Conservation (phyloP, 1,140 invertebrate species). For the Proctacanthus coquilletti region DNA sequence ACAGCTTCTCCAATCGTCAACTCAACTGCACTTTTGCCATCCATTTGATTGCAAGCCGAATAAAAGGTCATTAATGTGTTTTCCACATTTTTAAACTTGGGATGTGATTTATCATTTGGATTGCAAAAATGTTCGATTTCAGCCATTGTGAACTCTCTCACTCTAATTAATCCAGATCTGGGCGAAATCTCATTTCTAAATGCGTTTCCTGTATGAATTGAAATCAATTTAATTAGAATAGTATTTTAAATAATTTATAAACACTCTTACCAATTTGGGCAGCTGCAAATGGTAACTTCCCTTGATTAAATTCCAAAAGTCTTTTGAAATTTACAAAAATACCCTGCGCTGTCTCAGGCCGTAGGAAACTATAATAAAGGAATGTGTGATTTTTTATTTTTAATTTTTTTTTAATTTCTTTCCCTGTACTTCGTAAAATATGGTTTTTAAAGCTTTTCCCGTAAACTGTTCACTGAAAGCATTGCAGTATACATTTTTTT, state of each 20-base stretch:
- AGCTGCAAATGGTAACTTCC: slow-evolving; percentile 90
- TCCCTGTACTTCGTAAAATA: no score
- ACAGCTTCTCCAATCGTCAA: slow-evolving; percentile 67
- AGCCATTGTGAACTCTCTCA: slow-evolving; percentile 98
- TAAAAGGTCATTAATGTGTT: slow-evolving; percentile 68
- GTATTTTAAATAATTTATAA: background rate
- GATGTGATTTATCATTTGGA: slow-evolving; percentile 72
- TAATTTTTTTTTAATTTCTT: no score
- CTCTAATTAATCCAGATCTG: slow-evolving; percentile 86
- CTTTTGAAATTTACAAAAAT: slow-evolving; percentile 99
- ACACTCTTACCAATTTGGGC: slow-evolving; percentile 51
- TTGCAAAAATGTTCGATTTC: slow-evolving; percentile 99
- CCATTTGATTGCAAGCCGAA: slow-evolving; percentile 94
- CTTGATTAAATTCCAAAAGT: slow-evolving; percentile 93
- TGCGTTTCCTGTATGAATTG: slow-evolving; percentile 54
- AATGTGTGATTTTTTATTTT: slow-evolving; percentile 28
- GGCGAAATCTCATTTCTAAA: slow-evolving; percentile 99
- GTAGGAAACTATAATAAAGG: no score
- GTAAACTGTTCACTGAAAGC: no score
- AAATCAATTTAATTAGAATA: background rate
- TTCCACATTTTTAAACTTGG: slow-evolving; percentile 71
- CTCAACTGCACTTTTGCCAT: slow-evolving; percentile 59
- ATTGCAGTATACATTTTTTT: no score
- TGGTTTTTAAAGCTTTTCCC: no score
- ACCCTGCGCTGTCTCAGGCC: slow-evolving; percentile 97